A percentile compares a stretch with the other conserved stretches of the same genome.
Evolutionary conservation across 2,113 vertebrate species (phyloP).

Genomic region (Tapirus terrestris): DNA sequence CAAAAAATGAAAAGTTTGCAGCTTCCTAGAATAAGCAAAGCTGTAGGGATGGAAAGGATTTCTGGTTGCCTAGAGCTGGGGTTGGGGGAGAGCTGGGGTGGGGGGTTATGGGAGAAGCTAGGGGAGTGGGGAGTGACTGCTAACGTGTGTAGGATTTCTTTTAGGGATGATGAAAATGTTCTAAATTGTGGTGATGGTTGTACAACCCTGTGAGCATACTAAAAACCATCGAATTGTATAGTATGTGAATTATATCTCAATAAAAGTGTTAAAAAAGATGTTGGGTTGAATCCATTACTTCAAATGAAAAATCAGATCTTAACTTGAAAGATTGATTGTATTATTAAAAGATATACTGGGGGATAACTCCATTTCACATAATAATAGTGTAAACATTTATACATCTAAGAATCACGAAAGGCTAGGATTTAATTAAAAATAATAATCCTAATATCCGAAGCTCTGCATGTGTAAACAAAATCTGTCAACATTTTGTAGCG

Average conservation of each 20-base stretch:
- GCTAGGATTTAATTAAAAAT: not conserved
- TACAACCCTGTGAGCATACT: not conserved
- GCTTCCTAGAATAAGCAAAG: slow-evolving; percentile 15
- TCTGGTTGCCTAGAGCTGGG: not conserved
- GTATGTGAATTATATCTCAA: not conserved
- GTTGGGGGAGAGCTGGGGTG: not conserved
- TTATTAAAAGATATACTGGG: not conserved
- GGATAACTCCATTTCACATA: not conserved
- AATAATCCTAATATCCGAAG: not conserved
- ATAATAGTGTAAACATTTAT: not conserved
- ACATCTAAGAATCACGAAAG: slow-evolving; percentile 16
- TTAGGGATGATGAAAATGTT: not conserved
- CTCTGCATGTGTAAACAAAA: not conserved
- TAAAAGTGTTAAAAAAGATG: not conserved
- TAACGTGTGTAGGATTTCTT: not conserved
- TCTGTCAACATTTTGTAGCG: not conserved
- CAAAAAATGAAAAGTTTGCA: not conserved
- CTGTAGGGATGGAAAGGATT: not conserved
- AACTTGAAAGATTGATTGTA: not conserved
- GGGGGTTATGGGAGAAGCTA: not conserved
- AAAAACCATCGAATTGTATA: not conserved
- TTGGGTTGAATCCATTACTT: not conserved
- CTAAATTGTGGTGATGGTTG: not conserved
- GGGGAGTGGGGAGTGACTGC: not conserved
- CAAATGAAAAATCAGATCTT: slow-evolving; percentile 28